A percentile compares a stretch with the other conserved stretches of the same genome.
Evolutionary conservation across 2,113 vertebrate species (phyloP).

Genomic region (Saguinus imperator): DNA sequence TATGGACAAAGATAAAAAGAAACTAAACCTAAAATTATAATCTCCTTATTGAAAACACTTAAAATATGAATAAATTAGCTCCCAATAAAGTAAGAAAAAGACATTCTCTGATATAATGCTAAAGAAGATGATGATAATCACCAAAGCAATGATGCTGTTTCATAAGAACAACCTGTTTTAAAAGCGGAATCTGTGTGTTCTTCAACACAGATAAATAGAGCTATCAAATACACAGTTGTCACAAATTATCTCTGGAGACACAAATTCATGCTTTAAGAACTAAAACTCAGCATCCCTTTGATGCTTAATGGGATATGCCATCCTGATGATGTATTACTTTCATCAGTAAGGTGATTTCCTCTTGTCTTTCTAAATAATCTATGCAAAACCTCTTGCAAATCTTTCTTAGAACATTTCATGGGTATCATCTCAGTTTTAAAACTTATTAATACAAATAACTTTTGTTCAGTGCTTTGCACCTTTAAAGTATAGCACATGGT

Average conservation of each 20-base stretch:
- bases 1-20: neutral
- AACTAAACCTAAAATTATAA: slow-evolving; percentile 43
- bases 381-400: neutral
- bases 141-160: neutral
- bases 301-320: neutral
- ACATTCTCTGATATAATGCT: neutral
- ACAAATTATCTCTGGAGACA: neutral
- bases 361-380: neutral
- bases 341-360: neutral
- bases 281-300: neutral
- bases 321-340: neutral
- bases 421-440: neutral
- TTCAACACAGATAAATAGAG: neutral
- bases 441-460: neutral
- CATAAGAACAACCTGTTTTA: neutral
- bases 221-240: neutral
- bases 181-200: neutral
- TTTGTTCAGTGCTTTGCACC: neutral
- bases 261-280: neutral
- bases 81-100: slow-evolving; percentile 23
- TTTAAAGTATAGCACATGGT: neutral
- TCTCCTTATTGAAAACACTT: neutral
- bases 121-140: neutral
- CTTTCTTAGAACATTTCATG: neutral
- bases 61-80: slow-evolving; percentile 38